A percentile compares a stretch with the other conserved stretches of the same genome.
Evolutionary conservation across 2,797 vertebrate species (phyloP).

Genomic region (Neosalanx taihuensis): DNA sequence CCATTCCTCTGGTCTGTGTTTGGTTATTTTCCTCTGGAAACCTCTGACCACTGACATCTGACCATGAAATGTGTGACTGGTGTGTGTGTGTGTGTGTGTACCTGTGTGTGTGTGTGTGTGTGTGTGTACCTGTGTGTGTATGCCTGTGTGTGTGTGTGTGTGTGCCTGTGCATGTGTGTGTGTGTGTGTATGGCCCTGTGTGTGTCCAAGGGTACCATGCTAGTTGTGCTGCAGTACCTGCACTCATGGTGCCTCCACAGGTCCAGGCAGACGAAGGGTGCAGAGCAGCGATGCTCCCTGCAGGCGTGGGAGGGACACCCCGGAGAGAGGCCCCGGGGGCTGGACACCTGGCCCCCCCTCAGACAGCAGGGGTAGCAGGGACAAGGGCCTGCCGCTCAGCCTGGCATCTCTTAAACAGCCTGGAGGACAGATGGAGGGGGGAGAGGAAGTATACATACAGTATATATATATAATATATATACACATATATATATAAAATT

Average conservation of each 20-base stretch:
- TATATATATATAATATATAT: too few relatives aligned
- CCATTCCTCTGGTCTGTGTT: not conserved
- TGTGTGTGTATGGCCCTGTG: not conserved
- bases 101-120: not conserved
- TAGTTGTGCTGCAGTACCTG: conserved; percentile 69
- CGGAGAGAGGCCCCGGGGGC: conserved; percentile 73
- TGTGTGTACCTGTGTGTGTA: not conserved
- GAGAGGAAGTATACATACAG: not conserved
- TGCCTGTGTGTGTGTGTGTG: not conserved
- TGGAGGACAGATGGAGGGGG: conserved; percentile 38
- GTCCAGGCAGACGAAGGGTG: conserved; percentile 81
- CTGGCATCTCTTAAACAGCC: conserved; percentile 85
- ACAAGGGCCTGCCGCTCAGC: conserved; percentile 77
- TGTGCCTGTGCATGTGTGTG: not conserved
- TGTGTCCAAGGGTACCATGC: not conserved
- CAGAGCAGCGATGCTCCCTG: conserved; percentile 79
- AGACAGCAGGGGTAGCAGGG: conserved; percentile 69
- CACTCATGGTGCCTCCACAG: conserved; percentile 88
- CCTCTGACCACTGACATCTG: not conserved
- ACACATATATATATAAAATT: too few relatives aligned
- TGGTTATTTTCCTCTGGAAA: too few relatives aligned
- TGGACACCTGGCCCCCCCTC: conserved; percentile 76
- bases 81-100: not conserved
- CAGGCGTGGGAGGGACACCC: conserved; percentile 86
- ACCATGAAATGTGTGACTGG: not conserved